Evolutionary conservation across 2,113 vertebrate species (phyloP).

Genomic region (Emydocephalus ijimae): DNA sequence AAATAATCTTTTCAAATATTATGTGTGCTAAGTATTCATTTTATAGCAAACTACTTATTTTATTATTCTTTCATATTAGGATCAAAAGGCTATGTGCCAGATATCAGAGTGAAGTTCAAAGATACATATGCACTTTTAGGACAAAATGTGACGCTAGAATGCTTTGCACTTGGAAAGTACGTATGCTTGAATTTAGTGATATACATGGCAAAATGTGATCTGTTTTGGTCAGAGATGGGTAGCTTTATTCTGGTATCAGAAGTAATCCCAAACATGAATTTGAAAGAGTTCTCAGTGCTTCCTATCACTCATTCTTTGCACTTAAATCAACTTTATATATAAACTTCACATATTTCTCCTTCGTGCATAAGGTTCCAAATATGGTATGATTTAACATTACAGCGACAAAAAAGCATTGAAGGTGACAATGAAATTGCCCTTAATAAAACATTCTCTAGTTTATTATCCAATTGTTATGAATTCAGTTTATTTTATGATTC

Average conservation of each 20-base stretch:
- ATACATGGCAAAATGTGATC: background rate
- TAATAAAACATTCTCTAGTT: background rate
- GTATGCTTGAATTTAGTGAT: constrained; percentile 55
- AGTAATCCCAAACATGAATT: background rate
- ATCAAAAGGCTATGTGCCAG: constrained; percentile 88
- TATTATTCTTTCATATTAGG: constrained; percentile 67
- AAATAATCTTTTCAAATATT: background rate
- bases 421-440: background rate
- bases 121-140: constrained; percentile 84
- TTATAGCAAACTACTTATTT: constrained; percentile 12
- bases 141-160: constrained; percentile 92
- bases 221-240: background rate
- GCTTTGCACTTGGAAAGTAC: constrained; percentile 98
- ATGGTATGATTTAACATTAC: background rate
- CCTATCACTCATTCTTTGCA: background rate
- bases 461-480: background rate
- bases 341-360: background rate
- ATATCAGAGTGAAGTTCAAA: constrained; percentile 90
- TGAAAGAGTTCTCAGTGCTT: background rate
- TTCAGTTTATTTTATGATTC: background rate
- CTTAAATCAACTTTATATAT: background rate
- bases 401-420: background rate
- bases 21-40: background rate
- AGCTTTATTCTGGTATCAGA: background rate
- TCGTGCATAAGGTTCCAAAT: background rate